A percentile compares a stretch with the other conserved stretches of the same genome.
Conservation (phyloP, 2,797 vertebrate genomes). For the Helarctos malayanus region DNA sequence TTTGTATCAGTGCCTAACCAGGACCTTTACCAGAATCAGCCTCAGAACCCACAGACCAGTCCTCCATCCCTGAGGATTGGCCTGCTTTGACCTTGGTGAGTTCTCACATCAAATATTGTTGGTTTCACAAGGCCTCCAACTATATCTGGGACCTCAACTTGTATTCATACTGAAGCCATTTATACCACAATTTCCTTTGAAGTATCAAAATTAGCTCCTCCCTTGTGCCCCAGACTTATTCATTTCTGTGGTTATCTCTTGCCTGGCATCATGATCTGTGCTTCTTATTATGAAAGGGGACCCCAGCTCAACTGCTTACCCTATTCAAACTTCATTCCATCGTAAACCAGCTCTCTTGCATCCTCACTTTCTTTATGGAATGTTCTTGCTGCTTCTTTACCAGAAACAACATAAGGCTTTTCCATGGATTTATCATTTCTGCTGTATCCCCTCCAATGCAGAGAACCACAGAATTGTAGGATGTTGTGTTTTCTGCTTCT, state of each 20-base stretch:
- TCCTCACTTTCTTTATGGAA: neutral
- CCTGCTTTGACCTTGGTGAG: slow-evolving; percentile 2
- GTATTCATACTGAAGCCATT: neutral
- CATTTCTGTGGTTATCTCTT: slow-evolving; percentile 14
- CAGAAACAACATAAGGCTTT: neutral
- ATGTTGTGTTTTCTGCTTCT: neutral
- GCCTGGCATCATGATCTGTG: neutral
- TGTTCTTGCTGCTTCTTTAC: neutral
- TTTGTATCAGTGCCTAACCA: neutral
- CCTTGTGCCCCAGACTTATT: neutral
- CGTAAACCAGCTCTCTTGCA: neutral
- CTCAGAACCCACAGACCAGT: neutral
- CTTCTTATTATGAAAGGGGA: neutral
- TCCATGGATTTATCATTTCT: neutral
- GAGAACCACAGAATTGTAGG: neutral
- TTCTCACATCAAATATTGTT: slow-evolving; percentile 32
- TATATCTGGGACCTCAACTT: neutral
- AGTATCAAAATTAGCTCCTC: neutral
- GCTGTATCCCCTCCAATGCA: neutral
- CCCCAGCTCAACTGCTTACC: neutral
- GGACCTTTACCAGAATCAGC: neutral
- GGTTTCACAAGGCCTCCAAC: neutral
- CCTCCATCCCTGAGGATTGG: neutral
- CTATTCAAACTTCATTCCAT: neutral
- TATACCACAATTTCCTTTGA: neutral